Evolutionary conservation across 2,888 invertebrate genomes (phyloP).

Genomic region (Xylota sylvarum): DNA sequence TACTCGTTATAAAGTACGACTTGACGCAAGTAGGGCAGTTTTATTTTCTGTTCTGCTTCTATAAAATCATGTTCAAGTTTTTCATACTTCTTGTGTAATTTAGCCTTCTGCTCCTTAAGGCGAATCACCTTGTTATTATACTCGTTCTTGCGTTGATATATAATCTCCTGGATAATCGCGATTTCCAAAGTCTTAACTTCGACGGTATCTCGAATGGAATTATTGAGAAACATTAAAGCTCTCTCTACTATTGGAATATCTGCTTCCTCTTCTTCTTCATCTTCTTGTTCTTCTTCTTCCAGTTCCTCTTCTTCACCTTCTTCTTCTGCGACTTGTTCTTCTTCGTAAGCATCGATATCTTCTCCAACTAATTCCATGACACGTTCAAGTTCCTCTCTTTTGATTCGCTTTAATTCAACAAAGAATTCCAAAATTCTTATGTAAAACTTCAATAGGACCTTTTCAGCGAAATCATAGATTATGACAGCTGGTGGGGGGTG

Average conservation of each 20-base stretch:
- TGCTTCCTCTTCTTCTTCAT: constrained; percentile 20
- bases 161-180: constrained; percentile 47
- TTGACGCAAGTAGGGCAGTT: constrained; percentile 78
- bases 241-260: constrained; percentile 36
- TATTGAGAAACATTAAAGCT: constrained; percentile 60
- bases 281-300: constrained; percentile 2
- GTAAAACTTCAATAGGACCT: constrained; percentile 60
- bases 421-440: constrained; percentile 57
- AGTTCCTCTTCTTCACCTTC: constrained; percentile 27
- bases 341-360: constrained; percentile 25
- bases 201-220: constrained; percentile 52
- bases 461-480: constrained; percentile 64
- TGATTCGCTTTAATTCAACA: constrained; percentile 38
- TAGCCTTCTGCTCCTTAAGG: constrained; percentile 32
- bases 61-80: constrained; percentile 23
- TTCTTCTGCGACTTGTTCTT: constrained; percentile 20
- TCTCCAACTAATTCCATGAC: constrained; percentile 44
- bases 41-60: constrained; percentile 78
- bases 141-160: constrained; percentile 27
- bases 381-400: constrained; percentile 48
- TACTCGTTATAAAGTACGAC: constrained; percentile 80
- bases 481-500: neutral
- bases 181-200: constrained; percentile 63
- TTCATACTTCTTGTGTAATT: constrained; percentile 38
- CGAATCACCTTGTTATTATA: constrained; percentile 49